These are phyloP conservation scores for Myocastor coypus DNA, from an alignment of 2,113 vertebrate species.

Conservation along the genomic window DNA sequence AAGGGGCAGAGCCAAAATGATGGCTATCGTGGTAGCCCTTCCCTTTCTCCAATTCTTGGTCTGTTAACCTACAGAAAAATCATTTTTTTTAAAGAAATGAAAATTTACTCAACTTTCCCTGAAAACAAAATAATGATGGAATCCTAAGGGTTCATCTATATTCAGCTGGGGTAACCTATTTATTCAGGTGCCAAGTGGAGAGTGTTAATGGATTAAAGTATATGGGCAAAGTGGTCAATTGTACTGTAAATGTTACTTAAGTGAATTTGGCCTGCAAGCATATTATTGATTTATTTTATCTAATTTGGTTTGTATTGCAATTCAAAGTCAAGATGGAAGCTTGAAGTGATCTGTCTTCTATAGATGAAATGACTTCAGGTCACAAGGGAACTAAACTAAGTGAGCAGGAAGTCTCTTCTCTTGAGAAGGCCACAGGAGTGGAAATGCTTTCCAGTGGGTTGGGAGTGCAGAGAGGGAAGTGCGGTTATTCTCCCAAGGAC, in stretches of 20 bases:
- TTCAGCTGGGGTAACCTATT: conserved; percentile 56
- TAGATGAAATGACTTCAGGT: conserved; percentile 66
- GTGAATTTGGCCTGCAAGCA: conserved; percentile 64
- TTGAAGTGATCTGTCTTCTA: conserved; percentile 66
- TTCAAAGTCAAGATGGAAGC: conserved; percentile 34
- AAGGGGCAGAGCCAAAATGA: too few species aligned
- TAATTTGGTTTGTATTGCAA: conserved; percentile 68
- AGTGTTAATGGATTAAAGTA: conserved; percentile 63
- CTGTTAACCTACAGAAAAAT: too few species aligned
- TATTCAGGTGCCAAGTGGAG: conserved; percentile 73
- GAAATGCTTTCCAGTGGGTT: conserved; percentile 43
- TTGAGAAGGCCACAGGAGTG: conserved; percentile 36
- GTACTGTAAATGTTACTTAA: conserved; percentile 78
- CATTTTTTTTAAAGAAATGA: conserved; percentile 62
- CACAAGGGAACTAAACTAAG: conserved; percentile 5
- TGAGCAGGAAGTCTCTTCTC: conserved; percentile 64
- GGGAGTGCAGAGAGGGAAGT: background rate
- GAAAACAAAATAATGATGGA: conserved; percentile 53
- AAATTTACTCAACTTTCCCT: conserved; percentile 69
- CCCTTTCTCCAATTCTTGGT: too few species aligned
- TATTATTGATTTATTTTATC: conserved; percentile 80
- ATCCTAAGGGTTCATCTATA: conserved; percentile 64
- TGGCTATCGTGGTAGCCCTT: too few species aligned
- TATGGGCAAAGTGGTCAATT: conserved; percentile 63
- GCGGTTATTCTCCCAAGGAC: conserved; percentile 56